Evolutionary conservation across 1,140 invertebrate genomes (phyloP).

Genomic region (Pogonognathellus flavescens): DNA sequence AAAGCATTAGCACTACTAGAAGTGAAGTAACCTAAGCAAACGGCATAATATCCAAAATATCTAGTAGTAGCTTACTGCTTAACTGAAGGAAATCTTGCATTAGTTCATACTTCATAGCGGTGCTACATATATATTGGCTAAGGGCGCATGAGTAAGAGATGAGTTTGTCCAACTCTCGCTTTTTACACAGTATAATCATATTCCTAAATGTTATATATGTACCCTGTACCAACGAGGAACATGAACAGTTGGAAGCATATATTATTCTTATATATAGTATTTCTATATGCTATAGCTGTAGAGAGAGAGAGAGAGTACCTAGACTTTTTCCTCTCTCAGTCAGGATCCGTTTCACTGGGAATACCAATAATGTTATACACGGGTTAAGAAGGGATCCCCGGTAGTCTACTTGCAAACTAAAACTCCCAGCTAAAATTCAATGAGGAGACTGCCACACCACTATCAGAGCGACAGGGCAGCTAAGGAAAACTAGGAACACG

Average conservation of each 20-base stretch:
- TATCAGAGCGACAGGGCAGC: not conserved
- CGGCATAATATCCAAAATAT: too few species aligned
- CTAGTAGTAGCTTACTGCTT: too few species aligned
- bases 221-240: too few species aligned
- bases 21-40: not conserved
- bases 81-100: conserved; percentile 37
- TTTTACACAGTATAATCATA: not conserved
- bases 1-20: too few species aligned
- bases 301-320: too few species aligned
- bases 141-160: conserved; percentile 45
- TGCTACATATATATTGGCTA: not conserved
- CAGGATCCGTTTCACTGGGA: conserved; percentile 6
- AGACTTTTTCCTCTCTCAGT: not conserved
- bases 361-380: not conserved
- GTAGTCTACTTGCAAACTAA: not conserved
- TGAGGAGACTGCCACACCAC: not conserved
- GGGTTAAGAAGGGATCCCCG: not conserved
- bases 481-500: too few species aligned
- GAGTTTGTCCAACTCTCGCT: conserved; percentile 30
- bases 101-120: conserved; percentile 37
- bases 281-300: too few species aligned
- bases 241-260: too few species aligned
- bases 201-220: not conserved
- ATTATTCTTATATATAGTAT: too few species aligned
- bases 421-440: conserved; percentile 10